Base-by-base conservation (phyloP, 2,113 vertebrate genomes). In the Rhadina sibilatrix region DNA sequence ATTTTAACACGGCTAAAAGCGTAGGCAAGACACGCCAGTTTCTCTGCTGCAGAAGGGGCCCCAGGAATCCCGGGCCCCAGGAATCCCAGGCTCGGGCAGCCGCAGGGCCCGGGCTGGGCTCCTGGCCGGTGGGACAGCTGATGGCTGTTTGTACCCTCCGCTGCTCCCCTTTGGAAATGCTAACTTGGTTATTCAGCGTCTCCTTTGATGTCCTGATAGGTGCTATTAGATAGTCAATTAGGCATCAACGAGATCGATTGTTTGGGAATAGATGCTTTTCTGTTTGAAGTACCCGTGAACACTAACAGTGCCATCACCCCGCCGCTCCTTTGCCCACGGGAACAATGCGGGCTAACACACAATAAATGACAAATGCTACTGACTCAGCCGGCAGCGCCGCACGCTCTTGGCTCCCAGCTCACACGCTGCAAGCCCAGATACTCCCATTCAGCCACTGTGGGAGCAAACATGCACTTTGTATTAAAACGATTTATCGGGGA, bases 201-300 rank as follows among this genome's bases (percentile, higher is more conserved):
- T 46, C 60, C 82, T 97, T 97, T 95, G 95, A 96, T 96, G 96
- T 94, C 49, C 90, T 97, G 90, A 93, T 95, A 93, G 93, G 92
- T 87, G 93, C 96, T 94, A 96, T 97, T 97, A 97, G 87, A 92
- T 89, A 96, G 96, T 94, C 97, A 93, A 97, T 97, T 97, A 97
- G 95, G 90, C 95, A 95, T 87, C 94, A 96, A 59, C 88, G 91
- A 96, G 94, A 97, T 93, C 74, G 95, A 97, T 94, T 86, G 86
- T 88, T 94, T 90, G 52, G 81, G 93, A 94, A 96, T 89, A 72
- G 81, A 59, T 19, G 79, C 87, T 84, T 47, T 87, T 64, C 87
- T 89, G 92, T 97, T 97, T 97, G 96, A 97, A 96, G 96, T 88
- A 93, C 68, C 94, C 74, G 89, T 28, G 96, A 94, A 64, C 90